These are phyloP conservation scores for Isurus oxyrinchus DNA, from an alignment of 2,113 vertebrate genomes.

Conservation along the genomic window DNA sequence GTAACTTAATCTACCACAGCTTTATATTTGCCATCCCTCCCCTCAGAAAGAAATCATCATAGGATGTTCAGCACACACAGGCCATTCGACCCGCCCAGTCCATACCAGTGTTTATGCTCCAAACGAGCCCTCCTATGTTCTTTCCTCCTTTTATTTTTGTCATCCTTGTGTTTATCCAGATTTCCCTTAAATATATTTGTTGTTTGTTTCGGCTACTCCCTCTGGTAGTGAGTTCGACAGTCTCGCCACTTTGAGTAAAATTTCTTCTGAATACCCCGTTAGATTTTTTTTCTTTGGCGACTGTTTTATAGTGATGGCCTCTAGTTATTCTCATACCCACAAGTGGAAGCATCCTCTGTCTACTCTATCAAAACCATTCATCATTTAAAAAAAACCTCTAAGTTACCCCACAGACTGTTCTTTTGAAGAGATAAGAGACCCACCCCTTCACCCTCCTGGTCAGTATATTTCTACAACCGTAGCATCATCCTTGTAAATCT, in stretches of 20 bases:
- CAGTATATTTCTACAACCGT: neutral
- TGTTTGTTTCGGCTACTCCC: neutral
- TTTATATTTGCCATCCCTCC: neutral
- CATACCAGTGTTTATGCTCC: neutral
- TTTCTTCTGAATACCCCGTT: neutral
- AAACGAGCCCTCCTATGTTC: neutral
- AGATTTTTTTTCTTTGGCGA: neutral
- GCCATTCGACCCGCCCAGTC: too few relatives aligned
- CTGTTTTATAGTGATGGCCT: neutral
- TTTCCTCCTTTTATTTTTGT: neutral
- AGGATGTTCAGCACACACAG: too few relatives aligned
- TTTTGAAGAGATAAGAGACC: too few relatives aligned
- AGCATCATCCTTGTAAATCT: neutral
- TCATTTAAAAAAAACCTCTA: neutral
- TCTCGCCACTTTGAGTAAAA: neutral
- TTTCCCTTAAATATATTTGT: neutral
- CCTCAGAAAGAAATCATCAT: neutral
- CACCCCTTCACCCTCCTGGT: neutral
- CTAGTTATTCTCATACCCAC: neutral
- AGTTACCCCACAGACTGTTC: neutral
- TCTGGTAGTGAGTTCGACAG: neutral
- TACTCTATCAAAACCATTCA: neutral
- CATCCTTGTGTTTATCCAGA: too few relatives aligned
- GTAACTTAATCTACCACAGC: neutral
- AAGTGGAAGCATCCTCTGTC: neutral